Base-by-base conservation (phyloP, 2,888 invertebrate genomes). In the Habrosyne pyritoides region DNA sequence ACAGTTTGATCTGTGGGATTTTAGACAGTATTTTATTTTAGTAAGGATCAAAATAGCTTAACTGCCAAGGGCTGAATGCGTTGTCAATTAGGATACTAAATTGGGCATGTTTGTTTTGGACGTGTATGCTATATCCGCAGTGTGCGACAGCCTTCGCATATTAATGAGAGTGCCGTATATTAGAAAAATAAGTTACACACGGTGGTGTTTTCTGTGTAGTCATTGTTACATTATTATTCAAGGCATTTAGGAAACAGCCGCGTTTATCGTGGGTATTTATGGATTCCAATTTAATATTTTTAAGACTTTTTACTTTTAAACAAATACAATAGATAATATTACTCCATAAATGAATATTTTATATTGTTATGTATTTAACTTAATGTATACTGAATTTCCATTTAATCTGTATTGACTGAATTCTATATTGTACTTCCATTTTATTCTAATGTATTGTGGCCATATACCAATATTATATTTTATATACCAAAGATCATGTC, bases 401-500 rank as follows among this genome's bases (percentile, higher is more conserved):
- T 74, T 62, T 67, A 63, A 60, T 66, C 71, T 75, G 68, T 75
- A 80, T 69, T 61, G 81, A 84, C 80, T 86, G 81, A 83, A 76
- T 77, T 75, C 59, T 73, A 74, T 71, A 68, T 59, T 24, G 67
- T 75, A 77, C 83, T 86, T 87, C 83, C 85, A 87, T 76, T 78
- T 75, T 75, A 78, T 67, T n/a, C 66, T 68, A 75, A 79, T 78
- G 64, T 79, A 73, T 69, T 75, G 83, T 82, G 85, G 87, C 87
- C 87, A 87, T 87, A 85, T 79, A 85, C 79, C 84, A 83, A 80
- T 85, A 82, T 81, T 84, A 84, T 87, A 86, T 87, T 87, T 86
- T 87, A 83, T 86, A 86, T 86, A 87, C 89, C 89, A 88, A 89
- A 89, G 89, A 89, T 80, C 78, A 81, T 77, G 74, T 86, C 81